Conservation (phyloP, 2,113 vertebrate species). For the Leptobrachium ailaonicum region DNA sequence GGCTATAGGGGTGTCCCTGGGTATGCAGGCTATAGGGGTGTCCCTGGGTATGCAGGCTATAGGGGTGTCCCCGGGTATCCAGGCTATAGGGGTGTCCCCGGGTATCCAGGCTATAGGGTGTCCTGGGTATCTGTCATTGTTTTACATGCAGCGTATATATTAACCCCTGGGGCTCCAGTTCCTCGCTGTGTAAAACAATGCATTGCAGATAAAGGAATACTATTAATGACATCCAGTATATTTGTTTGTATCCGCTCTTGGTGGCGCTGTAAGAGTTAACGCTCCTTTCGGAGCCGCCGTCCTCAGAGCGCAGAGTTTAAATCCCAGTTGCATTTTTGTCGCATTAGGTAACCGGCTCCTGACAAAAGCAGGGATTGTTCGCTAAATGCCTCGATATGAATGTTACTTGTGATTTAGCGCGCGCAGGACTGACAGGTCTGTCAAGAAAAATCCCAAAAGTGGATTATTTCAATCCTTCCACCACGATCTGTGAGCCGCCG, state of each 20-base stretch:
- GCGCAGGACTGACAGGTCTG: constrained; percentile 1
- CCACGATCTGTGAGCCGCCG: neutral
- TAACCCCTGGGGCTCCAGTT: no score
- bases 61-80: no score
- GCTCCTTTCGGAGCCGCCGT: neutral
- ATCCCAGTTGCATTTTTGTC: constrained; percentile 1
- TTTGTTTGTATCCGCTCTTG: neutral
- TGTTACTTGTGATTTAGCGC: constrained; percentile 10
- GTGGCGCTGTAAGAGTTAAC: neutral
- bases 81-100: no score
- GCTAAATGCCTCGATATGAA: constrained; percentile 9
- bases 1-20: no score
- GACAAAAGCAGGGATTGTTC: constrained; percentile 6
- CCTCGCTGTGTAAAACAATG: no score
- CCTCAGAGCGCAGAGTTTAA: neutral
- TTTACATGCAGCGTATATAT: no score
- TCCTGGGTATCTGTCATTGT: no score
- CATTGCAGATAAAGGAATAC: no score
- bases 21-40: no score
- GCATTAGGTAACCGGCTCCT: neutral
- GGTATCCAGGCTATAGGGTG: no score
- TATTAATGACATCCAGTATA: no score
- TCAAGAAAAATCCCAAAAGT: constrained; percentile 12
- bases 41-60: no score
- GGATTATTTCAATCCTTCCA: constrained; percentile 4